Evolutionary conservation across 2,888 invertebrate genomes (phyloP).

Genomic region (Drosophila koepferae): DNA sequence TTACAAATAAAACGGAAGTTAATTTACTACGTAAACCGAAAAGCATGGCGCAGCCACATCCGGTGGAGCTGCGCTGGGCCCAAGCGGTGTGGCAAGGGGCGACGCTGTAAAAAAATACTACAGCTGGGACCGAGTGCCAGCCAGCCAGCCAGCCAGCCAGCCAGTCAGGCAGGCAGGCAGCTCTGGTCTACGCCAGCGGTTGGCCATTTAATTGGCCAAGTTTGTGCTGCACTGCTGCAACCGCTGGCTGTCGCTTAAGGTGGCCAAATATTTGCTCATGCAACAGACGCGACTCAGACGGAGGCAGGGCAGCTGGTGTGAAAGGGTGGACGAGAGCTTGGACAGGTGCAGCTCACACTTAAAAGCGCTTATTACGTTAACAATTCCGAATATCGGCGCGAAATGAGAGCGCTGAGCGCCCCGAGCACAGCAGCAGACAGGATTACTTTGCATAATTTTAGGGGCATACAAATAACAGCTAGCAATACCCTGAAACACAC

Average conservation of each 20-base stretch:
- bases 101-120: slow-evolving; percentile 60
- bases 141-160: not conserved
- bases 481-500: slow-evolving; percentile 39
- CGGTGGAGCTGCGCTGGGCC: slow-evolving; percentile 36
- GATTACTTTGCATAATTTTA: slow-evolving; percentile 80
- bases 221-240: slow-evolving; percentile 62
- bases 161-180: slow-evolving; percentile 3
- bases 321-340: slow-evolving; percentile 1
- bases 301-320: not conserved
- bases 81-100: slow-evolving; percentile 1
- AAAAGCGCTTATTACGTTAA: slow-evolving; percentile 79
- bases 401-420: slow-evolving; percentile 59
- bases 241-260: slow-evolving; percentile 69
- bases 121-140: slow-evolving; percentile 41
- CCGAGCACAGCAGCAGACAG: slow-evolving; percentile 54
- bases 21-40: slow-evolving; percentile 83
- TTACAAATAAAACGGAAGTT: slow-evolving; percentile 83
- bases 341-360: slow-evolving; percentile 71
- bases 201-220: slow-evolving; percentile 77
- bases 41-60: slow-evolving; percentile 82
- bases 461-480: slow-evolving; percentile 77
- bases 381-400: slow-evolving; percentile 79
- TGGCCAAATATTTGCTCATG: slow-evolving; percentile 76
- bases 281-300: slow-evolving; percentile 61
- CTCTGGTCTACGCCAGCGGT: slow-evolving; percentile 41